These are phyloP conservation scores for Ptychoptera albimana DNA, from an alignment of 2,888 invertebrate genomes.

Conservation along the genomic window DNA sequence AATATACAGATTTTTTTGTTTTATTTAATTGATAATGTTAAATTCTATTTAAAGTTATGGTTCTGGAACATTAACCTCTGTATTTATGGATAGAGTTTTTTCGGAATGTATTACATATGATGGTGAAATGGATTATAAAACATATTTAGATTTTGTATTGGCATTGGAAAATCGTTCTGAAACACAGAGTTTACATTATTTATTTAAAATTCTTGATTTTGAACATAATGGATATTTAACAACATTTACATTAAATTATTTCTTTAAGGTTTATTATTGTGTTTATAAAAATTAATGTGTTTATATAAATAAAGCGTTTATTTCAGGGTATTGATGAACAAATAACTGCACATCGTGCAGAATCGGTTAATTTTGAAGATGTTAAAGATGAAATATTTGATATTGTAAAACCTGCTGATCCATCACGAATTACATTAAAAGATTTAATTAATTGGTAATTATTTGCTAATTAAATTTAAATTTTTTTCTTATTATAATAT, in stretches of 20 bases:
- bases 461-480: neutral
- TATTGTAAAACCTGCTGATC: slow-evolving; percentile 85
- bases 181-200: slow-evolving; percentile 78
- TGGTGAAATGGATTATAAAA: slow-evolving; percentile 94
- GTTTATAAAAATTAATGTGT: neutral
- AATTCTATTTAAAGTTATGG: slow-evolving; percentile 47
- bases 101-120: slow-evolving; percentile 92
- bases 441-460: slow-evolving; percentile 62
- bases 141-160: slow-evolving; percentile 84
- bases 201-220: slow-evolving; percentile 83
- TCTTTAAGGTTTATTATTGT: slow-evolving; percentile 54
- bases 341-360: slow-evolving; percentile 75
- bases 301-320: neutral
- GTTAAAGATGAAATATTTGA: slow-evolving; percentile 96
- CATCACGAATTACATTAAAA: slow-evolving; percentile 66
- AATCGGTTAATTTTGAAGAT: slow-evolving; percentile 81
- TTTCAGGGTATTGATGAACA: slow-evolving; percentile 77
- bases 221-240: slow-evolving; percentile 77
- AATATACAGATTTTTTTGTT: neutral
- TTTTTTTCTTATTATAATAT: slow-evolving; percentile 4
- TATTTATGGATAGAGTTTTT: slow-evolving; percentile 84
- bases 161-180: slow-evolving; percentile 85
- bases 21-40: neutral
- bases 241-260: slow-evolving; percentile 80
- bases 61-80: slow-evolving; percentile 77